Conservation (phyloP, 2,888 invertebrate species). For the Tricholauxania praeusta region DNA sequence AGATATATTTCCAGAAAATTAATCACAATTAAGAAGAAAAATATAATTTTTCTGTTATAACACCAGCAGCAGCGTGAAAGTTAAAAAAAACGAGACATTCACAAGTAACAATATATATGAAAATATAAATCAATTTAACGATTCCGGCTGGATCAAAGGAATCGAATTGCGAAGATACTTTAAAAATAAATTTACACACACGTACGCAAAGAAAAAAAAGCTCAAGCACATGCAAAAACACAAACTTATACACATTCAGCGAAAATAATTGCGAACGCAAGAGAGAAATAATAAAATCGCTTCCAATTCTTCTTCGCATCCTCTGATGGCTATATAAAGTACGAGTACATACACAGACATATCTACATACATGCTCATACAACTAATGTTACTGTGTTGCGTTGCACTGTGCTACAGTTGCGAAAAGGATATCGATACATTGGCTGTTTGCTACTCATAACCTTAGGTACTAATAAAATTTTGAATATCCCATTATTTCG, state of each 20-base stretch:
- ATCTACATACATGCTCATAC: too few relatives aligned
- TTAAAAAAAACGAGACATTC: not conserved
- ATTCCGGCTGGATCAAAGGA: conserved; percentile 3
- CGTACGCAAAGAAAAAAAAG: not conserved
- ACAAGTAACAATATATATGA: not conserved
- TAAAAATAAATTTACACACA: not conserved
- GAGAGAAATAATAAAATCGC: not conserved
- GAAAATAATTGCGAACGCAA: conserved; percentile 17
- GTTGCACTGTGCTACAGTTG: too few relatives aligned
- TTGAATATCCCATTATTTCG: too few relatives aligned
- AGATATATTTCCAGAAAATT: not conserved
- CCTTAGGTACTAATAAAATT: too few relatives aligned
- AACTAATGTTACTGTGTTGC: too few relatives aligned
- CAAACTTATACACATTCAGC: conserved; percentile 3
- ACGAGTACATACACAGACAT: too few relatives aligned
- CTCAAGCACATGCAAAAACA: too few relatives aligned
- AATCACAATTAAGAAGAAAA: conserved; percentile 13
- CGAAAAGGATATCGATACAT: too few relatives aligned
- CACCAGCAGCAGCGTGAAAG: not conserved
- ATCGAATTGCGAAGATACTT: not conserved
- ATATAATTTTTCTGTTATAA: not conserved
- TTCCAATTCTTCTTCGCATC: too few relatives aligned
- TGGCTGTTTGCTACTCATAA: too few relatives aligned
- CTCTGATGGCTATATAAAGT: too few relatives aligned
- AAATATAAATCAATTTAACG: conserved; percentile 20